These are phyloP conservation scores for Pseudeuparius sepicola DNA, from an alignment of 2,888 invertebrate species.

Conservation along the genomic window DNA sequence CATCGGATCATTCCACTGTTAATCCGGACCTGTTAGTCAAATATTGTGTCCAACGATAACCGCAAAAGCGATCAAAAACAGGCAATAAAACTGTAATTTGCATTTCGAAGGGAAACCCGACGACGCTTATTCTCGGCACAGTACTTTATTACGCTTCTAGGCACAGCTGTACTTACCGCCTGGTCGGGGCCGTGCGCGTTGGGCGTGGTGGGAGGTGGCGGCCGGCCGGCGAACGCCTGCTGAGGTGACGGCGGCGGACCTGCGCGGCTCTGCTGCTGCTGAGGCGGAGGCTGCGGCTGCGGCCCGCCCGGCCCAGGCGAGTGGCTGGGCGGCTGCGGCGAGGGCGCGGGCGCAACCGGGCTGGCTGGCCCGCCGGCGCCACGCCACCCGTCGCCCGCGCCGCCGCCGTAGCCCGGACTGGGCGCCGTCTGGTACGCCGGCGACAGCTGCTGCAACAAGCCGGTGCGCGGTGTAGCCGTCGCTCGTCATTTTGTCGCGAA, in stretches of 20 bases:
- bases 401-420: constrained; percentile 34
- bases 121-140: too few relatives aligned
- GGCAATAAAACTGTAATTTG: too few relatives aligned
- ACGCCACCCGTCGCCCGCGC: too few relatives aligned
- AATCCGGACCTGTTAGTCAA: too few relatives aligned
- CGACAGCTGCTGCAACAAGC: constrained; percentile 35
- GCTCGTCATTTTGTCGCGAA: too few relatives aligned
- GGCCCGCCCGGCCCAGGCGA: constrained; percentile 43
- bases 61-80: too few relatives aligned
- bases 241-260: constrained; percentile 22
- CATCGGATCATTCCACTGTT: too few relatives aligned
- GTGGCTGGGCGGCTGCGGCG: constrained; percentile 37
- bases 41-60: too few relatives aligned
- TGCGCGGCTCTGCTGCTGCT: constrained; percentile 35
- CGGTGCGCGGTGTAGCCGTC: too few relatives aligned
- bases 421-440: constrained; percentile 36
- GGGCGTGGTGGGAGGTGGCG: constrained; percentile 65
- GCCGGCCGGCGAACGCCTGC: constrained; percentile 60
- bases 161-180: constrained; percentile 58
- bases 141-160: too few relatives aligned
- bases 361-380: constrained; percentile 32
- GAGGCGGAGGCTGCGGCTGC: constrained; percentile 47
- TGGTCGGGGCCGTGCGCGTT: constrained; percentile 69
- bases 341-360: constrained; percentile 33
- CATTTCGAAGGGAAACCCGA: too few relatives aligned